These are phyloP conservation scores for Tigriopus japonicus DNA, from an alignment of 1,140 invertebrate species.

Conservation along the genomic window DNA sequence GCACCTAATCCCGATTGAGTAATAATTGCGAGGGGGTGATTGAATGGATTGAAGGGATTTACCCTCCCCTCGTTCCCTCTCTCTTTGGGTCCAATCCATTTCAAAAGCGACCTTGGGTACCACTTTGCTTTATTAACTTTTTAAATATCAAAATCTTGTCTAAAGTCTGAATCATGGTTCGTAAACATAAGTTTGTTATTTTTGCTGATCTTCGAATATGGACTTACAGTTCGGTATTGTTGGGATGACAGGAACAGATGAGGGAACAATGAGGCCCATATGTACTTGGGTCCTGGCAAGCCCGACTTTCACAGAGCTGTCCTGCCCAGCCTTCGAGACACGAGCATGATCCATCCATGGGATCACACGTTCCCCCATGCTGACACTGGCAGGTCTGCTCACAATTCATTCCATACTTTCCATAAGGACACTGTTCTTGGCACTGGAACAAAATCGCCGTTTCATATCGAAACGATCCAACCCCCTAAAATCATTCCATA, in stretches of 20 bases:
- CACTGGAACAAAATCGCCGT: conserved; percentile 35
- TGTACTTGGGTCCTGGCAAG: conserved; percentile 36
- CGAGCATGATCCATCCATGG: conserved; percentile 43
- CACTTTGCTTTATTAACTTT: too few relatives aligned
- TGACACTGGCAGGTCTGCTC: conserved; percentile 46
- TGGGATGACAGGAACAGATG: conserved; percentile 48
- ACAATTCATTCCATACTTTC: conserved; percentile 57
- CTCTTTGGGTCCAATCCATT: too few relatives aligned
- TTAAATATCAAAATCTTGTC: too few relatives aligned
- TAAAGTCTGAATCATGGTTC: too few relatives aligned
- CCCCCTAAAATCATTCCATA: background rate
- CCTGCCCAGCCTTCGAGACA: conserved; percentile 59
- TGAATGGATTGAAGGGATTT: too few relatives aligned
- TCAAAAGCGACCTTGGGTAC: too few relatives aligned
- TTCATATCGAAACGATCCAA: background rate
- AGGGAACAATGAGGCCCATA: conserved; percentile 51
- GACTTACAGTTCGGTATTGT: conserved; percentile 46
- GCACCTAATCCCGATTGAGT: too few relatives aligned
- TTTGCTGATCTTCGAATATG: background rate
- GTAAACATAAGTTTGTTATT: too few relatives aligned
- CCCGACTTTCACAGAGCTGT: conserved; percentile 40
- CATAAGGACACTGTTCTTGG: conserved; percentile 48
- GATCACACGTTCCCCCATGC: conserved; percentile 50
- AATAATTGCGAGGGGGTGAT: too few relatives aligned
- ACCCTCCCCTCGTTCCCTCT: too few relatives aligned